Base-by-base conservation (phyloP, 2,797 vertebrate species). In the Eidolon dupreanum region DNA sequence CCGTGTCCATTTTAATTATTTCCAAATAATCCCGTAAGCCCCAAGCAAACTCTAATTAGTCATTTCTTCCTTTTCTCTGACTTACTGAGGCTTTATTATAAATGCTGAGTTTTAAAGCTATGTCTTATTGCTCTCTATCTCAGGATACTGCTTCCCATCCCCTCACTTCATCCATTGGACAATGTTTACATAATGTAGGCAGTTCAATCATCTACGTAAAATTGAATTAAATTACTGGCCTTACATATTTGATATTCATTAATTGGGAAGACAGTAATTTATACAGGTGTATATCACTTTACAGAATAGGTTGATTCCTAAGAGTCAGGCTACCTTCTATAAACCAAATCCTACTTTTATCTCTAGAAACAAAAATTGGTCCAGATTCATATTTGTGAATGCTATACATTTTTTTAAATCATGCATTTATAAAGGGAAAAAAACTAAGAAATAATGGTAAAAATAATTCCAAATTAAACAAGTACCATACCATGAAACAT, bases 381-480 rank as follows among this genome's bases (percentile, higher is more conserved):
- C 53, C 78, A 91, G 22, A 82, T 78, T 96, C 78, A 95, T 33
- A 89, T 13, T 49, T 87, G 36, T 33, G 36, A 93, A 88, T 89
- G 61, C 36, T 89, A 86, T 28, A 33, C 16, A 78, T 66, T 82
- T 92, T 86, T 73, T 33, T 11, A 87, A 77, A 73, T 66, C 78
- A 95, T 7, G 97, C 26, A 93, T 55, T 88, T 84, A 88, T n/a
- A 83, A 75, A 91, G 17, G 41, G 57, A 87, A 70, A 36, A 63
- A 63, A 59, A 59, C 10, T 92, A 92, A 73, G 66, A 92, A 84
- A 81, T 66, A 91, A 90, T n/a, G 17, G 13, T 59, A 41, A 94
- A 95, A 89, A 84, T 79, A 86, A 93, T 36, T 89, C 75, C n/a
- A 81, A 94, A 94, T 87, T 61, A 94, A 94, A 38, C 33, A 96